phyloP scores from a whole-genome alignment of 2,888 invertebrate genomes.

The Listrodromus nycthemerus region DNA sequence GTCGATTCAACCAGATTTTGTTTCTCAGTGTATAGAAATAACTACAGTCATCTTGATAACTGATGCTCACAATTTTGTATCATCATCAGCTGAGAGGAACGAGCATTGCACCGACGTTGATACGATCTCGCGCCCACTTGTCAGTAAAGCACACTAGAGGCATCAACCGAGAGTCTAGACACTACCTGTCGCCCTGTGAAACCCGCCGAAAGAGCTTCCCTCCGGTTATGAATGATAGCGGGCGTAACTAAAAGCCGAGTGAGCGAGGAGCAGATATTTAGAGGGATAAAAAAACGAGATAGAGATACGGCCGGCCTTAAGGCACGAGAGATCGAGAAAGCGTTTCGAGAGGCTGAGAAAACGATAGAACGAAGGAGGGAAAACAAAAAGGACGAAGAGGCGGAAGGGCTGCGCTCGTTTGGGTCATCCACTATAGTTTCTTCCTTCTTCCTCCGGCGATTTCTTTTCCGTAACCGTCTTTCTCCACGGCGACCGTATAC shows the following conservation, averaged over 20 bases:
- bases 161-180: constrained; percentile 23
- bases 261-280: constrained; percentile 38
- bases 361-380: constrained; percentile 4
- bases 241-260: constrained; percentile 45
- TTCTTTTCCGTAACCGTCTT: constrained; percentile 5
- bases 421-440: constrained; percentile 22
- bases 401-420: constrained; percentile 53
- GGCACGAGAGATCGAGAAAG: constrained; percentile 38
- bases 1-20: too few relatives aligned
- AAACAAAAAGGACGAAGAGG: constrained; percentile 35
- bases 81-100: not conserved
- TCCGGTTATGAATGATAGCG: constrained; percentile 67
- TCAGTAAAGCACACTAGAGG: not conserved
- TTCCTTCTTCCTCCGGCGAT: constrained; percentile 14
- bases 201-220: constrained; percentile 24
- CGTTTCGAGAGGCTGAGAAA: constrained; percentile 15
- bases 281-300: constrained; percentile 34
- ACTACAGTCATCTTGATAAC: not conserved
- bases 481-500: constrained; percentile 19
- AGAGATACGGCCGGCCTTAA: constrained; percentile 6
- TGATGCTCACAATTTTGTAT: constrained; percentile 1
- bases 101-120: constrained; percentile 2
- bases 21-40: not conserved
- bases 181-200: constrained; percentile 54
- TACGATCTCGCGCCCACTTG: constrained; percentile 3